phyloP scores from a whole-genome alignment of 1,140 invertebrate genomes.

The Caerostris darwini region DNA sequence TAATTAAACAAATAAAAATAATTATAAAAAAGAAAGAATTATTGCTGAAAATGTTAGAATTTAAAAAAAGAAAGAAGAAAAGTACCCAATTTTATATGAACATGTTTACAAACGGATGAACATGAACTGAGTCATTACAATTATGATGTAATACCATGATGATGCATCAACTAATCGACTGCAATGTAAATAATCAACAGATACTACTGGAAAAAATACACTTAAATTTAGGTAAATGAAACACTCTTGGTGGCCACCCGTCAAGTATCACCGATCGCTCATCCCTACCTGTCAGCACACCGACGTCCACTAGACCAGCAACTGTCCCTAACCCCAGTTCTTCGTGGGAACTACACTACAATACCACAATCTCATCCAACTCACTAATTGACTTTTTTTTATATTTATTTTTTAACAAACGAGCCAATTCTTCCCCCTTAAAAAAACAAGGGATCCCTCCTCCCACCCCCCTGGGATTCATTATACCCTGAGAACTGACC shows the following conservation, averaged over 20 bases:
- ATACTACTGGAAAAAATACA: no score
- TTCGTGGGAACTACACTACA: background rate
- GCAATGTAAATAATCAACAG: no score
- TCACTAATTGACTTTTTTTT: slow-evolving; percentile 9
- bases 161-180: no score
- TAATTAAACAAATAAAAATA: no score
- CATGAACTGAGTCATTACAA: no score
- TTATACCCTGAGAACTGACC: slow-evolving; percentile 5
- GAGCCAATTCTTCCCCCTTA: background rate
- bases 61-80: no score
- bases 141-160: no score
- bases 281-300: background rate
- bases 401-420: background rate
- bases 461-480: background rate
- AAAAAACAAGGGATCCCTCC: background rate
- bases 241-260: slow-evolving; percentile 3
- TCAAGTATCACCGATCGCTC: background rate
- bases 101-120: no score
- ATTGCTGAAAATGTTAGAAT: no score
- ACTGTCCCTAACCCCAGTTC: background rate
- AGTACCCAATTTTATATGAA: no score
- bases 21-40: no score
- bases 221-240: background rate
- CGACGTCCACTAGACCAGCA: background rate
- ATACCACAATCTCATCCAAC: background rate